phyloP scores from a whole-genome alignment of 2,113 vertebrate genomes.

The Burhinus bistriatus region DNA sequence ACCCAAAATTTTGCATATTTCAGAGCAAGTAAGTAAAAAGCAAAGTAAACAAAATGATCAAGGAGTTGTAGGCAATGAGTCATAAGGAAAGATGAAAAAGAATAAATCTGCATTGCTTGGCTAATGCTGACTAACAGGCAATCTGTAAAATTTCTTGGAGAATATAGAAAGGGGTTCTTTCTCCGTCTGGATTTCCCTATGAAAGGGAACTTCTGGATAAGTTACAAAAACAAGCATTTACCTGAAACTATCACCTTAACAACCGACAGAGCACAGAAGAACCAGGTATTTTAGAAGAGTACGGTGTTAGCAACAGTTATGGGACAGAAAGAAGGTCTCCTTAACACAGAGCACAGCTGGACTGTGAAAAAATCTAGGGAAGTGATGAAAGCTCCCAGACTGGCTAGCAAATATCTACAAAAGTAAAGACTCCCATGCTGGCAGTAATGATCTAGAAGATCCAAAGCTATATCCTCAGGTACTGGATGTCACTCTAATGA shows the following conservation, averaged over 20 bases:
- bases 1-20: neutral
- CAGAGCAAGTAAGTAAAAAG: neutral
- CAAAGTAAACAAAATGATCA: neutral
- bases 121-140: neutral
- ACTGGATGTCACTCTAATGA: neutral
- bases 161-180: neutral
- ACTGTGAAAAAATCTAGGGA: neutral
- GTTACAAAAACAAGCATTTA: neutral
- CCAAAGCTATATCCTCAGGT: neutral
- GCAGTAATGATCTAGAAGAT: neutral
- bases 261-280: neutral
- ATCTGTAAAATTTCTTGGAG: neutral
- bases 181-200: neutral
- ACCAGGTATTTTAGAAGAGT: neutral
- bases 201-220: neutral
- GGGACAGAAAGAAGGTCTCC: neutral
- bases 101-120: neutral
- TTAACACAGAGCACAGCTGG: neutral
- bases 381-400: neutral
- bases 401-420: neutral
- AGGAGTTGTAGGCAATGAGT: neutral
- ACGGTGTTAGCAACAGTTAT: neutral
- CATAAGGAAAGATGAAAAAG: neutral
- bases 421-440: neutral
- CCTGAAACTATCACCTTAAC: neutral